These are phyloP conservation scores for Leptocoma aspasia DNA, from an alignment of 2,113 vertebrate species.

Conservation along the genomic window DNA sequence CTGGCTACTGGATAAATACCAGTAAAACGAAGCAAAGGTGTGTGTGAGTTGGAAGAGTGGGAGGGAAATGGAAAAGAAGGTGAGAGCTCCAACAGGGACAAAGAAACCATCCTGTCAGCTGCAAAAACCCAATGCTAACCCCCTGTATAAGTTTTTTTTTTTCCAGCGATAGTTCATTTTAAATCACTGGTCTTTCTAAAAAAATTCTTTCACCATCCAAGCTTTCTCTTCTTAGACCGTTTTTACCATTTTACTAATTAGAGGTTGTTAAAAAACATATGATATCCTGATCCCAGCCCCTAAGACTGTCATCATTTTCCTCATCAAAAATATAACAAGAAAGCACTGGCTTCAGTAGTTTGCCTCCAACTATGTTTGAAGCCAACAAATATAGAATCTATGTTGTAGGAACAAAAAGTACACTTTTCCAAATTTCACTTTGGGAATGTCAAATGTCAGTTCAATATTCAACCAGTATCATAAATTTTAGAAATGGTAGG, in stretches of 20 bases:
- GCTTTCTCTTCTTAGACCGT: not conserved
- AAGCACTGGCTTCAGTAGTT: not conserved
- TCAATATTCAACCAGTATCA: not conserved
- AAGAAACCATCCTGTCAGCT: not conserved
- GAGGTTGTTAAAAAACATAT: not conserved
- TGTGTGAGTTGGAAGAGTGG: not conserved
- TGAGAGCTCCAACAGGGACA: not conserved
- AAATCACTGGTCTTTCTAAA: not conserved
- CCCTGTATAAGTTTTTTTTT: not conserved
- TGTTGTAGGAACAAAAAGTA: not conserved
- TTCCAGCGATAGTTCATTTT: not conserved
- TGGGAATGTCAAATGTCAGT: slow-evolving; percentile 3
- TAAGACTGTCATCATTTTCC: not conserved
- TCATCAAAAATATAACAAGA: not conserved
- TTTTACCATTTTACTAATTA: not conserved
- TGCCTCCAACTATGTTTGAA: not conserved
- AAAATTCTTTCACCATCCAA: not conserved
- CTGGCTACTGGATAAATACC: not conserved
- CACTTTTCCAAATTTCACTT: not conserved
- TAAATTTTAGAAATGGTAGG: not conserved
- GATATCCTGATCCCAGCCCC: not conserved
- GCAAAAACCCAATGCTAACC: not conserved
- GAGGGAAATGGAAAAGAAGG: slow-evolving; percentile 1
- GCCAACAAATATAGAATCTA: slow-evolving; percentile 9
- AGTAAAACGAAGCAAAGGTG: not conserved